Evolutionary conservation across 2,888 invertebrate species (phyloP).

Genomic region (Petrophora chlorosata): DNA sequence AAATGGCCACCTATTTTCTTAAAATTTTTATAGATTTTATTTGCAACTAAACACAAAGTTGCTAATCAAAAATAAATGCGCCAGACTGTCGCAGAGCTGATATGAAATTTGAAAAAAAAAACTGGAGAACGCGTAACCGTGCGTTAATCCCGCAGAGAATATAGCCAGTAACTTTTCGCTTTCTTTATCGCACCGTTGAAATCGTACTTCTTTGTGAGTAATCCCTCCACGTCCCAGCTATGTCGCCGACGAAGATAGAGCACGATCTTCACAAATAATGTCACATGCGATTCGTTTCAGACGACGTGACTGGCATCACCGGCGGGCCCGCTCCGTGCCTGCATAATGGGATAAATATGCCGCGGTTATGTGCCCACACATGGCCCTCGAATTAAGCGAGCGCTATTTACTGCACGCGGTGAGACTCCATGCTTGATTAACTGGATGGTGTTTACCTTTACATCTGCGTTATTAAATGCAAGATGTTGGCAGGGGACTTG

Average conservation of each 20-base stretch:
- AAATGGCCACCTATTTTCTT: too few relatives aligned
- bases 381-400: constrained; percentile 81
- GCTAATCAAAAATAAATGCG: background rate
- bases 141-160: constrained; percentile 76
- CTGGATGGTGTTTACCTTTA: constrained; percentile 69
- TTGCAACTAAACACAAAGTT: background rate
- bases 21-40: too few relatives aligned
- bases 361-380: constrained; percentile 80
- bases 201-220: constrained; percentile 83
- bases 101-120: constrained; percentile 47
- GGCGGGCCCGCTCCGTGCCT: constrained; percentile 71
- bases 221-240: constrained; percentile 81
- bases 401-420: constrained; percentile 75
- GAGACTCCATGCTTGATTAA: constrained; percentile 76
- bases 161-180: constrained; percentile 75
- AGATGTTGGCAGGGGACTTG: constrained; percentile 42
- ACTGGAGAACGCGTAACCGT: constrained; percentile 56
- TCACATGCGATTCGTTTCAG: constrained; percentile 84
- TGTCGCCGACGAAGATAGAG: constrained; percentile 84
- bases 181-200: constrained; percentile 81
- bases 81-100: constrained; percentile 17
- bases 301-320: constrained; percentile 82
- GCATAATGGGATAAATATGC: constrained; percentile 84
- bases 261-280: constrained; percentile 85
- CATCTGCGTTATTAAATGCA: constrained; percentile 57